phyloP scores from a whole-genome alignment of 2,888 invertebrate species.

The Augiades crinisus region DNA sequence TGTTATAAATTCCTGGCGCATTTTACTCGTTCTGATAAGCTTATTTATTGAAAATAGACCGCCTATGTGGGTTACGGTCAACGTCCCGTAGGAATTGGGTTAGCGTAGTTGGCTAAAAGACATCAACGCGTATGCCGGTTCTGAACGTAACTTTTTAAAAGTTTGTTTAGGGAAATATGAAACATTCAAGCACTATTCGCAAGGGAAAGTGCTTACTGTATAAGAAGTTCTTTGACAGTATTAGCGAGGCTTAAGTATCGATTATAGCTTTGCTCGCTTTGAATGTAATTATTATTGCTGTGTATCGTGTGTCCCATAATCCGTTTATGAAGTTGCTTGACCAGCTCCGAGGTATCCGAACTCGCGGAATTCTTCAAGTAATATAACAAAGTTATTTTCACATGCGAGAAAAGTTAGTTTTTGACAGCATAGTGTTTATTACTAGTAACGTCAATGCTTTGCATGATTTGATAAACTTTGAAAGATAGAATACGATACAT shows the following conservation, averaged over 20 bases:
- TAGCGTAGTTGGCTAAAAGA: slow-evolving; percentile 45
- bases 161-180: background rate
- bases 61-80: slow-evolving; percentile 48
- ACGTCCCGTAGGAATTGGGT: slow-evolving; percentile 40
- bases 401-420: background rate
- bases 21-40: slow-evolving; percentile 22
- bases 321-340: slow-evolving; percentile 28
- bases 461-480: too few relatives aligned
- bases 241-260: slow-evolving; percentile 29
- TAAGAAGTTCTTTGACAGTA: background rate
- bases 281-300: slow-evolving; percentile 20
- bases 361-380: slow-evolving; percentile 21
- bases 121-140: slow-evolving; percentile 41
- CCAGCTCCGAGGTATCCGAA: slow-evolving; percentile 21
- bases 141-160: background rate
- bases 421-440: background rate
- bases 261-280: slow-evolving; percentile 29
- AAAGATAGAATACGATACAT: too few relatives aligned
- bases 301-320: slow-evolving; percentile 26
- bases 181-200: background rate
- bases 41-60: slow-evolving; percentile 42
- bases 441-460: background rate
- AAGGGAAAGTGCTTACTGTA: background rate
- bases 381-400: background rate
- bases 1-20: slow-evolving; percentile 9